Percentiles rank a stretch among this genome's conserved stretches.
Evolutionary conservation across 2,797 vertebrate species (phyloP).

Genomic region (Siniperca scherzeri): DNA sequence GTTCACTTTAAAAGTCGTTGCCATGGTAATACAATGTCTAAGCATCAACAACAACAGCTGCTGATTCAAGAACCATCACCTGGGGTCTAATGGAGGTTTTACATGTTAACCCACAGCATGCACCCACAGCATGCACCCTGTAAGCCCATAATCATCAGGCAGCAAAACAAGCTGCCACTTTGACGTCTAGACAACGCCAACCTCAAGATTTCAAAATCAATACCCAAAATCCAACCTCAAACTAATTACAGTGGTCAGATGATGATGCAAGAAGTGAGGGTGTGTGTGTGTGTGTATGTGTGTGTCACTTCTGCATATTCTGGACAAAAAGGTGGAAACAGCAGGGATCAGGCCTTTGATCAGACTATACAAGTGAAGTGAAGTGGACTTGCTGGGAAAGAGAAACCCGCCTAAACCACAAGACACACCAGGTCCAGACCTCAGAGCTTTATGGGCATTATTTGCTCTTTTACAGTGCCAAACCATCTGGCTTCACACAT

Average conservation of each 20-base stretch:
- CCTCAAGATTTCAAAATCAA: conserved; percentile 40
- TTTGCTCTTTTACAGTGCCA: conserved; percentile 57
- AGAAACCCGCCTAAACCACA: conserved; percentile 41
- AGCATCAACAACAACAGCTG: conserved; percentile 40
- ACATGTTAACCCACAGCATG: conserved; percentile 49
- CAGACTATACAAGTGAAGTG: neutral
- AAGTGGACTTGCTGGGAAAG: conserved; percentile 12
- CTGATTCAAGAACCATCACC: conserved; percentile 47
- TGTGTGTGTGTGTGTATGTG: conserved; percentile 11
- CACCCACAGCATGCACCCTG: conserved; percentile 30
- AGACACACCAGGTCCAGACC: conserved; percentile 52
- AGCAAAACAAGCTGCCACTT: conserved; percentile 58
- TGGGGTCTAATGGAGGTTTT: conserved; percentile 51
- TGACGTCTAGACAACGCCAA: conserved; percentile 62
- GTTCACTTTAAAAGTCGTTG: neutral
- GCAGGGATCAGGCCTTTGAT: conserved; percentile 29
- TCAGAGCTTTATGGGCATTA: conserved; percentile 42
- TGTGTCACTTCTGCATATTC: neutral
- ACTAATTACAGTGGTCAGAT: conserved; percentile 12
- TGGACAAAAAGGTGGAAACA: conserved; percentile 1
- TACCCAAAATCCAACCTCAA: neutral
- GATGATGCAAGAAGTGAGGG: conserved; percentile 10
- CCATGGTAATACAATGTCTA: conserved; percentile 1
- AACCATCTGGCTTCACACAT: conserved; percentile 68
- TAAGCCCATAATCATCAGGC: conserved; percentile 53